phyloP scores from a whole-genome alignment of 2,797 vertebrate species.

The Serranus cabrilla region DNA sequence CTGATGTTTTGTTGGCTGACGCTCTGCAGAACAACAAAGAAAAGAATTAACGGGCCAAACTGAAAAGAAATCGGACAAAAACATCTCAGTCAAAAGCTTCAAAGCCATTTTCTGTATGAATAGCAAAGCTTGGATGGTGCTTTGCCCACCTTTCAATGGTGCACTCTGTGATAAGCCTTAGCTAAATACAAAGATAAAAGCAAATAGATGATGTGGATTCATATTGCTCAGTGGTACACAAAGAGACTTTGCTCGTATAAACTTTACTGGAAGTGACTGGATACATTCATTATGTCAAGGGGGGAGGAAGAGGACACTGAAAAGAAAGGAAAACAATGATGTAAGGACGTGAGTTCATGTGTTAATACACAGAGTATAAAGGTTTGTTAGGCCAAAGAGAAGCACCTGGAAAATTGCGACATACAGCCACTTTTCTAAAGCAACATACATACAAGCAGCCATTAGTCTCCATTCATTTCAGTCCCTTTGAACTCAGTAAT shows the following conservation, averaged over 20 bases:
- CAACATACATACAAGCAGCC: neutral
- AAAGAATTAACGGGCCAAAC: slow-evolving; percentile 56
- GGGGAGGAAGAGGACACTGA: slow-evolving; percentile 16
- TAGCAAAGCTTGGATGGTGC: slow-evolving; percentile 47
- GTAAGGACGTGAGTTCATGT: slow-evolving; percentile 7
- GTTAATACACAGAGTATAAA: slow-evolving; percentile 20
- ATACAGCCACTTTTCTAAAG: neutral
- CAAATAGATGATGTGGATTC: slow-evolving; percentile 72
- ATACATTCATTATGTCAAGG: slow-evolving; percentile 70
- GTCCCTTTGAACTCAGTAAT: slow-evolving; percentile 26
- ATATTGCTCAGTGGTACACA: slow-evolving; percentile 61
- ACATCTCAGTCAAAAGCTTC: slow-evolving; percentile 68
- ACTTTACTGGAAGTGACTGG: slow-evolving; percentile 72
- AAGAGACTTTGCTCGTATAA: slow-evolving; percentile 77
- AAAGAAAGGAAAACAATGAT: slow-evolving; percentile 21
- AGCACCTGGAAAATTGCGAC: neutral
- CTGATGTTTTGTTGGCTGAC: slow-evolving; percentile 73
- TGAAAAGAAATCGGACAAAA: slow-evolving; percentile 72
- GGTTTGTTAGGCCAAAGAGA: neutral
- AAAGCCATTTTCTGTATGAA: slow-evolving; percentile 66
- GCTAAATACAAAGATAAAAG: slow-evolving; percentile 71
- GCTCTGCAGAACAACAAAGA: slow-evolving; percentile 61
- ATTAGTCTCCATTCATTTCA: slow-evolving; percentile 2
- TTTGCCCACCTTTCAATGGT: slow-evolving; percentile 62
- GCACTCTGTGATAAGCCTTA: slow-evolving; percentile 63